These are phyloP conservation scores for Malacoraja senta DNA, from an alignment of 2,797 vertebrate genomes.

Conservation along the genomic window DNA sequence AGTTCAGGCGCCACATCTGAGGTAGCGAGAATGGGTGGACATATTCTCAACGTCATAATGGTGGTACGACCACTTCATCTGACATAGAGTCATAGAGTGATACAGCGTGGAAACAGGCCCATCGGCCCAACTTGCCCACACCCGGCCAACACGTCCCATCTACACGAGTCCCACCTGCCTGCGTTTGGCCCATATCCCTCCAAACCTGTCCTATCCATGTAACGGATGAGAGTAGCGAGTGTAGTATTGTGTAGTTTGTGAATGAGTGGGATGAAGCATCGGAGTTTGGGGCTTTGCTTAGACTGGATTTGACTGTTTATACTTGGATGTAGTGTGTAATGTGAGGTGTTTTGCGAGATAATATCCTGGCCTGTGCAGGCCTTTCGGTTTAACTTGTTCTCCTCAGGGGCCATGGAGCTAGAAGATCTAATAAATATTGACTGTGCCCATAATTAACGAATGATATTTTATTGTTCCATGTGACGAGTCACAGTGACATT, in stretches of 20 bases:
- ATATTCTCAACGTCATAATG: not conserved
- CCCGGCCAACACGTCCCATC: no score
- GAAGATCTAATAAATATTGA: constrained; percentile 20
- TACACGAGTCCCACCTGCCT: no score
- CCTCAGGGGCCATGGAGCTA: not conserved
- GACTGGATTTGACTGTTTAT: not conserved
- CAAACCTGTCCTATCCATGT: no score
- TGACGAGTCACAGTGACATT: no score
- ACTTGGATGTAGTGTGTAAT: not conserved
- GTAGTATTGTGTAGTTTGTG: not conserved
- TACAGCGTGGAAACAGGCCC: no score
- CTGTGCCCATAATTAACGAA: not conserved
- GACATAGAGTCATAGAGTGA: no score
- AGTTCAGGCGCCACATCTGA: not conserved
- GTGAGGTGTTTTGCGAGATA: not conserved
- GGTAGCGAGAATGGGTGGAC: not conserved
- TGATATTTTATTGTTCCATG: no score
- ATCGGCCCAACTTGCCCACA: no score
- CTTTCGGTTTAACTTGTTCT: not conserved
- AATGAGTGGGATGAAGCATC: not conserved
- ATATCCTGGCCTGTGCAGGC: not conserved
- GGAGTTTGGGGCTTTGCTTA: not conserved
- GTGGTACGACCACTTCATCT: not conserved
- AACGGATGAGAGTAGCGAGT: not conserved
- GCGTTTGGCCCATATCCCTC: no score